These are phyloP conservation scores for Pecten maximus DNA, from an alignment of 2,888 invertebrate species.

Conservation along the genomic window DNA sequence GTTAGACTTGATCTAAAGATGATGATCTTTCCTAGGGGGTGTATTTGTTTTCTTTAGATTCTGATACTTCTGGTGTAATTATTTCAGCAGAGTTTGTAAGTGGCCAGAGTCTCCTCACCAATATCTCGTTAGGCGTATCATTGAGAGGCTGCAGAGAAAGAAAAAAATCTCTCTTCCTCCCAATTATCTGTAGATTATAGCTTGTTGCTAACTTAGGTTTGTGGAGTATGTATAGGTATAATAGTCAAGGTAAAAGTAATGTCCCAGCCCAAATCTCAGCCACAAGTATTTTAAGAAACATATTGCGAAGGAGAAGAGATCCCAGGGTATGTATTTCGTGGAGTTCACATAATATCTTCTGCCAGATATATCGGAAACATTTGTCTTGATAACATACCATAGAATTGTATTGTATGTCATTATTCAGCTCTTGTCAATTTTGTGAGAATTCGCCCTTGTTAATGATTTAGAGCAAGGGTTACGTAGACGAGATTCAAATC, in stretches of 20 bases:
- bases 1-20: neutral
- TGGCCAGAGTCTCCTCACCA: neutral
- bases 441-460: neutral
- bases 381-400: slow-evolving; percentile 9
- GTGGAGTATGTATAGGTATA: neutral
- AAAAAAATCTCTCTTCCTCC: neutral
- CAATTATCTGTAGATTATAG: neutral
- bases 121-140: neutral
- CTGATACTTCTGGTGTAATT: neutral
- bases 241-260: neutral
- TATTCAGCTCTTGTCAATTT: neutral
- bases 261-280: neutral
- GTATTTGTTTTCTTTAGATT: slow-evolving; percentile 19
- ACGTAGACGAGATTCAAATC: neutral
- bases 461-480: slow-evolving; percentile 9
- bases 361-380: neutral
- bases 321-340: neutral
- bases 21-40: neutral
- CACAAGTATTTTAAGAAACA: neutral
- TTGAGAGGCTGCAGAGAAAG: neutral
- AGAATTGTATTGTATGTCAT: neutral
- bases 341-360: neutral
- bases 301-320: neutral
- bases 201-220: neutral
- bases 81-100: neutral